A percentile compares a stretch with the other conserved stretches of the same genome.
These are phyloP conservation scores for Nanorana parkeri DNA, from an alignment of 2,113 vertebrate species.

Conservation along the genomic window DNA sequence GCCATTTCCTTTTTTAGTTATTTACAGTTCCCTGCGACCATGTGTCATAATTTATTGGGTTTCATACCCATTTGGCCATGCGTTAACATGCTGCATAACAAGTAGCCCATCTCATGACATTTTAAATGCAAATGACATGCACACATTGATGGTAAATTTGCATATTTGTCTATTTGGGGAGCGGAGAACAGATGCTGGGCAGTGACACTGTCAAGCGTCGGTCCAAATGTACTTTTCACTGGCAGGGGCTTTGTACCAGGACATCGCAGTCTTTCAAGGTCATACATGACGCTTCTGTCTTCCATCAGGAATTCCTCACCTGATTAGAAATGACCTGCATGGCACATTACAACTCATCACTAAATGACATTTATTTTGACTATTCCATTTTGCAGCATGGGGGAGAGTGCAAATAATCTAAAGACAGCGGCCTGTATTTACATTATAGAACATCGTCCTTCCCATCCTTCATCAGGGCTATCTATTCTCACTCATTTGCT, in stretches of 20 bases:
- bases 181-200: slow-evolving; percentile 25
- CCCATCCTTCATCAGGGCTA: neutral
- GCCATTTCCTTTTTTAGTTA: neutral
- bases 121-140: slow-evolving; percentile 41
- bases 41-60: neutral
- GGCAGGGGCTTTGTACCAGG: neutral
- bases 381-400: neutral
- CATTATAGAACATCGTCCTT: neutral
- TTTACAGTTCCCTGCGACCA: neutral
- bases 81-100: slow-evolving; percentile 23
- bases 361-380: slow-evolving; percentile 21
- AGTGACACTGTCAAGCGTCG: slow-evolving; percentile 9
- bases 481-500: neutral
- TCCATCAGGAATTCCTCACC: slow-evolving; percentile 48
- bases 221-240: neutral
- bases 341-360: slow-evolving; percentile 43
- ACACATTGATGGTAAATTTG: slow-evolving; percentile 10
- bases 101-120: slow-evolving; percentile 3
- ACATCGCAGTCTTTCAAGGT: slow-evolving; percentile 10
- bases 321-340: slow-evolving; percentile 47
- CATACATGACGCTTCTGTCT: slow-evolving; percentile 18
- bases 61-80: neutral
- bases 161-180: slow-evolving; percentile 20
- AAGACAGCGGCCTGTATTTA: slow-evolving; percentile 24
- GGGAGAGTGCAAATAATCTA: slow-evolving; percentile 6